Conservation (phyloP, 1,140 invertebrate genomes). For the Lordiphosa stackelbergi region DNA sequence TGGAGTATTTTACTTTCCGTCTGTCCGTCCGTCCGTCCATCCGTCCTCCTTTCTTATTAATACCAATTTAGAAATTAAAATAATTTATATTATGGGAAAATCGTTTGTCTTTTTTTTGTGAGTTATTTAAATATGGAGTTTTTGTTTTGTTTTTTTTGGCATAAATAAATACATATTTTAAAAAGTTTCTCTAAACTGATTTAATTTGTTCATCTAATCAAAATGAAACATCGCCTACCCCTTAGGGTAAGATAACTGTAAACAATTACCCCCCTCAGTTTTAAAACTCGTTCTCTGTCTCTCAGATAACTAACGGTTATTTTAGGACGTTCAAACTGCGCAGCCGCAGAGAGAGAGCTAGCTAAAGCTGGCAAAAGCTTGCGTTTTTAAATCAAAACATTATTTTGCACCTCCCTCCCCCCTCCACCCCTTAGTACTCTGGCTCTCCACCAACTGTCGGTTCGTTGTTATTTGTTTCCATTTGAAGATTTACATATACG, state of each 20-base stretch:
- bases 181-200: no score
- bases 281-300: no score
- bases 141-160: no score
- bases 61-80: no score
- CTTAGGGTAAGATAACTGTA: neutral
- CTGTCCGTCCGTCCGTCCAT: no score
- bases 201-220: no score
- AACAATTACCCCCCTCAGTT: neutral
- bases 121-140: no score
- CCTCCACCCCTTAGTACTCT: neutral
- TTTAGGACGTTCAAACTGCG: slow-evolving; percentile 35
- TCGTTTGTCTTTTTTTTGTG: no score
- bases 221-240: slow-evolving; percentile 29
- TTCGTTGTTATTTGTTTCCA: slow-evolving; percentile 38
- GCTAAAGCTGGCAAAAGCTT: slow-evolving; percentile 3
- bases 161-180: no score
- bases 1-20: no score
- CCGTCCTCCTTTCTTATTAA: no score
- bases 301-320: slow-evolving; percentile 43
- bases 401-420: neutral
- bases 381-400: slow-evolving; percentile 64
- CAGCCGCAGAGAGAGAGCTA: slow-evolving; percentile 38
- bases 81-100: no score
- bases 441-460: neutral
- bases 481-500: slow-evolving; percentile 56